These are phyloP conservation scores for Platycheirus rosarum DNA, from an alignment of 2,888 invertebrate species.

Conservation along the genomic window DNA sequence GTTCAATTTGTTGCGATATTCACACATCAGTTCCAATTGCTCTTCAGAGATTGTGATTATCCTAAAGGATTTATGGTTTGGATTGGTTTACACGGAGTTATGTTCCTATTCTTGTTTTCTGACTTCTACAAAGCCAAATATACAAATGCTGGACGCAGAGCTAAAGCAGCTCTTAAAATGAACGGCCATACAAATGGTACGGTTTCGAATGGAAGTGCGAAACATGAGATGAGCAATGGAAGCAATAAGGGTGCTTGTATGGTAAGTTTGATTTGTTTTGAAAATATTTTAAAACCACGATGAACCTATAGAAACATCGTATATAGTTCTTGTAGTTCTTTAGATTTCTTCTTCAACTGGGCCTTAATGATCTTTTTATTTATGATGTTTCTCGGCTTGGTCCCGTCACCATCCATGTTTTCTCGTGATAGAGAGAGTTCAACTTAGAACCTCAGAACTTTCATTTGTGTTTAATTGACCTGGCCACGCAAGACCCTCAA, in stretches of 20 bases:
- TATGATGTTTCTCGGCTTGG: too few relatives aligned
- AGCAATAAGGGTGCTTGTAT: constrained; percentile 86
- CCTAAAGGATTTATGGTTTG: constrained; percentile 95
- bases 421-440: too few relatives aligned
- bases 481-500: too few relatives aligned
- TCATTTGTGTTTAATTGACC: too few relatives aligned
- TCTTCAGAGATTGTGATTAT: constrained; percentile 95
- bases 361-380: too few relatives aligned
- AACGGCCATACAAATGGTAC: constrained; percentile 69
- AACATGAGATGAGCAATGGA: constrained; percentile 75
- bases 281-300: too few relatives aligned
- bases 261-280: constrained; percentile 85
- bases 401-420: too few relatives aligned
- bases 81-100: constrained; percentile 96
- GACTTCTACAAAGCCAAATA: constrained; percentile 96
- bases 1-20: constrained; percentile 96
- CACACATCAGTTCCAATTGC: constrained; percentile 94
- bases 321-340: too few relatives aligned
- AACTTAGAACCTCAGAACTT: too few relatives aligned
- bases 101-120: constrained; percentile 96
- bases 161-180: constrained; percentile 75
- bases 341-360: too few relatives aligned
- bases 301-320: too few relatives aligned
- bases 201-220: constrained; percentile 73
- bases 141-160: constrained; percentile 81